Percentiles rank a stretch among this genome's conserved stretches.
These are phyloP conservation scores for Xiphophorus birchmanni DNA, from an alignment of 2,797 vertebrate species.

Conservation along the genomic window DNA sequence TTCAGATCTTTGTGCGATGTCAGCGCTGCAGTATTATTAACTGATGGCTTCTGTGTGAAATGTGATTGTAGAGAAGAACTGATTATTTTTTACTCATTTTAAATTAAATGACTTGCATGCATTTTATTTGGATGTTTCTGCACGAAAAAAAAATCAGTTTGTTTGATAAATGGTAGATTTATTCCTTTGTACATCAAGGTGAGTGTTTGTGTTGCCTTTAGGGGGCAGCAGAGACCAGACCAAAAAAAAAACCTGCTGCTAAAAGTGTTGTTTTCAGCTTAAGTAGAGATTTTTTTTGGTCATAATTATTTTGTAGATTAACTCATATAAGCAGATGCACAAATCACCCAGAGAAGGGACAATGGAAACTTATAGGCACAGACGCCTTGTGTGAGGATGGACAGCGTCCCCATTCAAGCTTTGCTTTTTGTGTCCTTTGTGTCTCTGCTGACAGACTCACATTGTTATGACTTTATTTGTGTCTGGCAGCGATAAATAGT, in stretches of 20 bases:
- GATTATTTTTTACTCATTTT: neutral
- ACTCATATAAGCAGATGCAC: slow-evolving; percentile 4
- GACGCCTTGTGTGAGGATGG: slow-evolving; percentile 5
- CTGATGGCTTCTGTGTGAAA: neutral
- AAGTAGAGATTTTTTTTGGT: slow-evolving; percentile 10
- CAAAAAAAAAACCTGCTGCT: slow-evolving; percentile 7
- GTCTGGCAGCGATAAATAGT: slow-evolving; percentile 42
- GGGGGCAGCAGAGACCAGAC: slow-evolving; percentile 69
- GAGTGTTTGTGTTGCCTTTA: slow-evolving; percentile 25
- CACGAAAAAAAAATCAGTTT: neutral
- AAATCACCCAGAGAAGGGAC: slow-evolving; percentile 7
- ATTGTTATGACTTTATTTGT: slow-evolving; percentile 53
- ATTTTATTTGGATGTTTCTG: neutral
- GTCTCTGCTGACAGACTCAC: slow-evolving; percentile 43
- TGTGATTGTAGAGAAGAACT: neutral
- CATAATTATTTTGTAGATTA: neutral
- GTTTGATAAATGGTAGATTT: neutral
- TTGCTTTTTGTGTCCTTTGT: slow-evolving; percentile 38
- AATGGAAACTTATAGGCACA: slow-evolving; percentile 13
- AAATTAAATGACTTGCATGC: neutral
- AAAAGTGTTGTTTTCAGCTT: slow-evolving; percentile 12
- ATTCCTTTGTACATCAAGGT: neutral
- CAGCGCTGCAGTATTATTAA: neutral
- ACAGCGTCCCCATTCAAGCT: slow-evolving; percentile 11
- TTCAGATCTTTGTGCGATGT: neutral